Evolutionary conservation across 2,888 invertebrate genomes (phyloP), one percentile per base, ranked within the genome.

Genomic region (Brenthis hecate): DNA sequence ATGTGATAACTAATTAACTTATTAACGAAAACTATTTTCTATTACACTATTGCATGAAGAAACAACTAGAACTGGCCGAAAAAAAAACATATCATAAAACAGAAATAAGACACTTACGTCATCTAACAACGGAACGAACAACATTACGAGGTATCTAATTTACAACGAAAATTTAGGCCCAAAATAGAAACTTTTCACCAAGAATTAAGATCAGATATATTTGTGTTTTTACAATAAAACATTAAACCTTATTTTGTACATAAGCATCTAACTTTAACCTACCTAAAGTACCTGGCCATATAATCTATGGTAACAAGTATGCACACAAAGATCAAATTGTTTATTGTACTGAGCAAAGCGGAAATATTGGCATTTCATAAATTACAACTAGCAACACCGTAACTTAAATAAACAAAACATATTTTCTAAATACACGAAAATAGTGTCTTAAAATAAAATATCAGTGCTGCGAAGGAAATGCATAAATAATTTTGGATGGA

Each of bases 281-380:
- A 89, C 79, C 84, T 89, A 88, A 76, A 87, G 86, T 88, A 91
- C 86, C 88, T 90, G 88, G 89, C 91, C 91, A 84, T 91, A 88
- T 81, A 80, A 80, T 85, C 91, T 91, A 91, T 91, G 92, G 92
- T 92, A 92, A 92, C 92, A 85, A 86, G 87, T 84, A 81, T 84
- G 87, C 80, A 85, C 78, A 80, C 81, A 78, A 84, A 84, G 80
- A 79, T 80, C 78, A 76, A 82, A 80, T 78, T 72, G 70, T 70
- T 64, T 76, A 81, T 82, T 83, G 83, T 84, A 85, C 82, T 88
- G 89, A 88, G 87, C 88, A 85, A 87, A 88, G 85, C 83, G 78
- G 85, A 79, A 78, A 72, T 69, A 73, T 74, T 64, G 65, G 63
- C 67, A 69, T 51, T 65, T 69, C 43, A 69, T 68, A 73, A 57